Conservation (phyloP, 2,113 vertebrate genomes). For the Elaphurus davidianus region DNA sequence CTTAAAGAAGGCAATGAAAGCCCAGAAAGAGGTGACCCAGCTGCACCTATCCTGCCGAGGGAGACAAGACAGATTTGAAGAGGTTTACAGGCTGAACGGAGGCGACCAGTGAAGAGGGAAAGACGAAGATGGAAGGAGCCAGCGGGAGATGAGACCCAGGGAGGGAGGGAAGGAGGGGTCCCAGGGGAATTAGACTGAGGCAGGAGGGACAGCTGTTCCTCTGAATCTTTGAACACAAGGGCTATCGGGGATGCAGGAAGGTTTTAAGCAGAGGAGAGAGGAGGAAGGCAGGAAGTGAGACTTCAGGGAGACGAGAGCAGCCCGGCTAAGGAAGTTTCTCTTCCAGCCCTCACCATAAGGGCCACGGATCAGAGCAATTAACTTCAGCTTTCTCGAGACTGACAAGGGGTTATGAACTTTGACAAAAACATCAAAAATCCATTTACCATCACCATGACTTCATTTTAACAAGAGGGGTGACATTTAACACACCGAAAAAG, state of each 20-base stretch:
- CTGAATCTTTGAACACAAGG: not conserved
- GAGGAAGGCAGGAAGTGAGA: not conserved
- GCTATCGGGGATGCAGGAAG: not conserved
- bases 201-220: conserved; percentile 16
- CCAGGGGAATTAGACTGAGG: not conserved
- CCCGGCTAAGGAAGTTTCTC: not conserved
- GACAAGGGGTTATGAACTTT: not conserved
- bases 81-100: not conserved
- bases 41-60: not conserved
- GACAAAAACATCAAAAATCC: not conserved
- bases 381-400: conserved; percentile 26
- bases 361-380: not conserved
- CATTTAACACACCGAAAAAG: not conserved
- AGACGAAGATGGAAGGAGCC: not conserved
- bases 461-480: not conserved
- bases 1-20: not conserved
- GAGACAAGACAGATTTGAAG: not conserved
- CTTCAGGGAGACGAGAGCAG: not conserved
- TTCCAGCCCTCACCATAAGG: not conserved
- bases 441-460: not conserved
- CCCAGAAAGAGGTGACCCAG: not conserved
- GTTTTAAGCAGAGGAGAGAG: not conserved
- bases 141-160: not conserved
- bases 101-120: accelerated
- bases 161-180: not conserved